Evolutionary conservation across 2,113 vertebrate genomes (phyloP), one percentile per base, ranked within the genome.

Genomic region (Montifringilla adamsi): DNA sequence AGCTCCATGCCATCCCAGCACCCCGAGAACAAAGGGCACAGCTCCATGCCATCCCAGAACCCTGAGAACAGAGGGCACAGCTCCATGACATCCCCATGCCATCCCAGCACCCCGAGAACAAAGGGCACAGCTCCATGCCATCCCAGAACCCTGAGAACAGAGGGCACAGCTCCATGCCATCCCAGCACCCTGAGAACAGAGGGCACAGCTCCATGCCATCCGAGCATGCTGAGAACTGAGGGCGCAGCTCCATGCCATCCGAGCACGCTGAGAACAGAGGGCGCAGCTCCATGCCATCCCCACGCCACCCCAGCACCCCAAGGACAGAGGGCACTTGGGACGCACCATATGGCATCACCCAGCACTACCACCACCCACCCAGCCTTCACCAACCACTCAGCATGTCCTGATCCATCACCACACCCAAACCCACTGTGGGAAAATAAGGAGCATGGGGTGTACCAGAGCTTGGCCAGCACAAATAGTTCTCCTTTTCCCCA

Each of bases 331-430:
- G 21, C 20, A 75, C 17, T 33, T 0, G 0, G 7, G 9, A 72
- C 19, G 35, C 13, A 66, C 43, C 6, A 0, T 3, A 28, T 3
- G 39, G 46, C 24, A 53, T 58, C 6, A 1, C 20, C 14, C 55
- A 78, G 55, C 20, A 46, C 0, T 0, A 14, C 10, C 60, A 23
- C 6, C 24, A 50, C 50, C 41, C 6, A 4, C 1, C 43, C 49
- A 63, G 58, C 18, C 44, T 14, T 70, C 16, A 5, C 14, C 20
- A 49, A 10, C 6, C 8, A 0, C n/a, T 55, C 11, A 6, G 12
- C 20, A 14, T 7, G 22, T 43, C 64, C 50, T 0, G 0, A 28
- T 15, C 23, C 1, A 2, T 7, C 17, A 3, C 31, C 6, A 3
- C 22, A 35, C 2, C 62, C 18, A 0, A 2, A 26, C 7, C 13